These are phyloP conservation scores for Turdus rufiventris DNA, from an alignment of 2,113 vertebrate genomes.

Conservation along the genomic window DNA sequence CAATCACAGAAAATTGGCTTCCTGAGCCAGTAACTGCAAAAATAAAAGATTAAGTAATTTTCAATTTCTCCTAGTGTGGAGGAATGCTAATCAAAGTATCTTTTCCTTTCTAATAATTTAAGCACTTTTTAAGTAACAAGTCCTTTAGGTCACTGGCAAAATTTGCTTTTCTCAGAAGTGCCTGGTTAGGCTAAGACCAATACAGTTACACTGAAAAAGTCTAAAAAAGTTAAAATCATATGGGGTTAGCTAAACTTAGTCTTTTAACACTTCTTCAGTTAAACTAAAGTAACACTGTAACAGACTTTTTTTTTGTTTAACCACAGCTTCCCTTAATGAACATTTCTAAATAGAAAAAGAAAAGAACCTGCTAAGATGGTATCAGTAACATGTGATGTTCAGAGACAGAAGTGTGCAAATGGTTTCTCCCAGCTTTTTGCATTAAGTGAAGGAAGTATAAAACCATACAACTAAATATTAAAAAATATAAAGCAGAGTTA, in stretches of 20 bases:
- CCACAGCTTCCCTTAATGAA: not conserved
- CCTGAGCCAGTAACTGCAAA: not conserved
- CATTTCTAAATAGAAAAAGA: not conserved
- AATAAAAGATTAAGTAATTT: not conserved
- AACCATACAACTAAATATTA: not conserved
- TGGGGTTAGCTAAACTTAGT: not conserved
- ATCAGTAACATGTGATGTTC: not conserved
- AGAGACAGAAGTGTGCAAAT: not conserved
- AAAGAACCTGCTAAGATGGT: not conserved
- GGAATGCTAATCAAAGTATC: not conserved
- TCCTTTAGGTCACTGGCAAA: not conserved
- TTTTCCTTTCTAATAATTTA: not conserved
- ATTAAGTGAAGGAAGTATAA: not conserved
- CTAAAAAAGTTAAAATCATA: not conserved
- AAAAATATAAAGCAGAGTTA: not conserved
- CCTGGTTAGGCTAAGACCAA: not conserved
- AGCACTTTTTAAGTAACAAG: not conserved
- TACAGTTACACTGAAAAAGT: not conserved
- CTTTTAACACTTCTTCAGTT: not conserved
- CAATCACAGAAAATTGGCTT: not conserved
- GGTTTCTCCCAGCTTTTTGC: not conserved
- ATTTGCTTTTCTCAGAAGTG: not conserved
- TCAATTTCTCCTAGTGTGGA: not conserved
- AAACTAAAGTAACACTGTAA: not conserved
- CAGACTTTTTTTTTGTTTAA: not conserved